A percentile compares a stretch with the other conserved stretches of the same genome.
These are phyloP conservation scores for Hylomyscus alleni DNA, from an alignment of 2,797 vertebrate species.

Conservation along the genomic window DNA sequence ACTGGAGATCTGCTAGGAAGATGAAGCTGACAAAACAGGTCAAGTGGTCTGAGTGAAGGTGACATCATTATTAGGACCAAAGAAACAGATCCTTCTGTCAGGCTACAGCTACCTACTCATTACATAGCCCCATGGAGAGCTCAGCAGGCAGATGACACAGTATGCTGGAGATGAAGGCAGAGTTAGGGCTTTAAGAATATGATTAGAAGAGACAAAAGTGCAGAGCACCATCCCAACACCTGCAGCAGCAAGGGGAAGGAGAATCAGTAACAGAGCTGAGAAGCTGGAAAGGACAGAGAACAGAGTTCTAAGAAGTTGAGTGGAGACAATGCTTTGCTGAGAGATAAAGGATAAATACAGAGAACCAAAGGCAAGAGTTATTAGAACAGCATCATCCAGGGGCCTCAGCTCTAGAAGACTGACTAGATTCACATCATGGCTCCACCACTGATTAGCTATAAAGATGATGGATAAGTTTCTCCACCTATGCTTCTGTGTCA, in stretches of 20 bases:
- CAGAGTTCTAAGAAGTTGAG: constrained; percentile 31
- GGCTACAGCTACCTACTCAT: neutral
- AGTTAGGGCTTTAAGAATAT: neutral
- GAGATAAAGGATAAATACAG: constrained; percentile 6
- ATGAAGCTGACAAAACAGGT: neutral
- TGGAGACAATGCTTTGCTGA: constrained; percentile 15
- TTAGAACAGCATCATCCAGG: neutral
- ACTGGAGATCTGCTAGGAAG: neutral
- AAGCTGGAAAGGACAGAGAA: neutral
- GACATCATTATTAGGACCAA: neutral
- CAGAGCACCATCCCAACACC: neutral
- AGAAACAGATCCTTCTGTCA: neutral
- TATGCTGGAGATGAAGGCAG: constrained; percentile 3
- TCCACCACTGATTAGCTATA: constrained; percentile 2
- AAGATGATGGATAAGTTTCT: constrained; percentile 4
- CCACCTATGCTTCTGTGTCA: constrained; percentile 20
- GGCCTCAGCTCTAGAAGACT: neutral
- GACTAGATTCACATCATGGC: neutral
- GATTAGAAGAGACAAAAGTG: neutral
- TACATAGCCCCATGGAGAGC: neutral
- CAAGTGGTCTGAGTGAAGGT: constrained; percentile 11
- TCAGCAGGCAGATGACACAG: neutral
- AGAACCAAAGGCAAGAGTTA: constrained; percentile 32
- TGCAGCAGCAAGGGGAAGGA: neutral
- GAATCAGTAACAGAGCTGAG: neutral